These are phyloP conservation scores for Heliconius erato DNA, from an alignment of 2,888 invertebrate genomes.

Conservation along the genomic window DNA sequence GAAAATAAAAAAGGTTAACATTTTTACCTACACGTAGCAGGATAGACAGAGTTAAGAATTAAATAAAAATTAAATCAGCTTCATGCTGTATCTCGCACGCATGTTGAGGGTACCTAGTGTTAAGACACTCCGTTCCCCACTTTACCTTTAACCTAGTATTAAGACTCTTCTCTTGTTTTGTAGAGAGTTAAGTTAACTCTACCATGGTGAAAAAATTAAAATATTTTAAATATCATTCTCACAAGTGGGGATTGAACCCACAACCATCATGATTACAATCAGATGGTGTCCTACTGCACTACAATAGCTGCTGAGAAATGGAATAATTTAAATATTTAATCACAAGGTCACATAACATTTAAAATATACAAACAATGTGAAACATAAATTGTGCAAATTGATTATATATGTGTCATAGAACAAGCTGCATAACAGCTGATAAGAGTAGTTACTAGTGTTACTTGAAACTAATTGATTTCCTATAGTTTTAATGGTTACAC, in stretches of 20 bases:
- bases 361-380: conserved; percentile 1
- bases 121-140: too few species aligned
- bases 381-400: conserved; percentile 19
- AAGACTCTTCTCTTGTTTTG: too few species aligned
- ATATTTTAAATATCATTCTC: not conserved
- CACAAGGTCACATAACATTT: not conserved
- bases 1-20: not conserved
- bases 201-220: not conserved
- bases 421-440: conserved; percentile 40
- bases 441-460: conserved; percentile 24
- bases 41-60: too few species aligned
- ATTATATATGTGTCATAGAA: conserved; percentile 38
- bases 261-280: not conserved
- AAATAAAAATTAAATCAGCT: too few species aligned
- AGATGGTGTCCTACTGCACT: not conserved
- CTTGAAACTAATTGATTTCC: conserved; percentile 31
- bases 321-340: not conserved
- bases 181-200: not conserved
- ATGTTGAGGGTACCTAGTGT: too few species aligned
- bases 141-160: too few species aligned
- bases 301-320: not conserved
- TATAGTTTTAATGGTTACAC: not conserved
- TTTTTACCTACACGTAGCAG: not conserved
- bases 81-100: too few species aligned
- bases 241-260: not conserved